Conservation (phyloP, 2,797 vertebrate species). For the Acestrorhynchus altus region DNA sequence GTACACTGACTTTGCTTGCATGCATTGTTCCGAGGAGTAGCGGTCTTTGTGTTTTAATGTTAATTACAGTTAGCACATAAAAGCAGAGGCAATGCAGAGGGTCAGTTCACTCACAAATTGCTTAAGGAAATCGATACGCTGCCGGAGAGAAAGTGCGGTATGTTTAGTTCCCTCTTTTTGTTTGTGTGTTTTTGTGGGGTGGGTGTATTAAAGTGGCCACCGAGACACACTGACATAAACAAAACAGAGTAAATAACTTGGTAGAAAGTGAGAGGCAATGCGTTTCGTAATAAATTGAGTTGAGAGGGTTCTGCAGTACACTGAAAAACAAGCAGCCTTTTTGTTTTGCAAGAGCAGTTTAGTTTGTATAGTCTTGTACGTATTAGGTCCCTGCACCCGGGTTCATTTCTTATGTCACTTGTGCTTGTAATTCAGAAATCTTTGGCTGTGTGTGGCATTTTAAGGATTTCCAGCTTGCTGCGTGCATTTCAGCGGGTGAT, state of each 20-base stretch:
- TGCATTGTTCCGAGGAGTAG: constrained; percentile 7
- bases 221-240: constrained; percentile 10
- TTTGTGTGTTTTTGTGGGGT: neutral
- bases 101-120: constrained; percentile 43
- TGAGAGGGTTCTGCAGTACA: neutral
- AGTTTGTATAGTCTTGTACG: constrained; percentile 17
- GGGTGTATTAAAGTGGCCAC: neutral
- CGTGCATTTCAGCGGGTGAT: constrained; percentile 6
- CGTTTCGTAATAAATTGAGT: constrained; percentile 27
- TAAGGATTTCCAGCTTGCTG: constrained; percentile 7
- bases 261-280: neutral
- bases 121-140: constrained; percentile 42
- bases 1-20: constrained; percentile 31
- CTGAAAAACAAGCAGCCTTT: constrained; percentile 11
- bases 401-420: constrained; percentile 35
- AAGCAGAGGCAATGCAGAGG: constrained; percentile 38
- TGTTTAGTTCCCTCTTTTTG: constrained; percentile 28
- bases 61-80: constrained; percentile 51
- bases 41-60: constrained; percentile 38
- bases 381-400: constrained; percentile 35
- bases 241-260: constrained; percentile 9
- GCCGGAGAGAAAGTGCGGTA: constrained; percentile 12
- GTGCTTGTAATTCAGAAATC: constrained; percentile 15
- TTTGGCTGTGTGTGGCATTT: constrained; percentile 18
- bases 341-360: constrained; percentile 20